Base-by-base conservation (phyloP, 2,888 invertebrate genomes). In the Metacarcinus magister region DNA sequence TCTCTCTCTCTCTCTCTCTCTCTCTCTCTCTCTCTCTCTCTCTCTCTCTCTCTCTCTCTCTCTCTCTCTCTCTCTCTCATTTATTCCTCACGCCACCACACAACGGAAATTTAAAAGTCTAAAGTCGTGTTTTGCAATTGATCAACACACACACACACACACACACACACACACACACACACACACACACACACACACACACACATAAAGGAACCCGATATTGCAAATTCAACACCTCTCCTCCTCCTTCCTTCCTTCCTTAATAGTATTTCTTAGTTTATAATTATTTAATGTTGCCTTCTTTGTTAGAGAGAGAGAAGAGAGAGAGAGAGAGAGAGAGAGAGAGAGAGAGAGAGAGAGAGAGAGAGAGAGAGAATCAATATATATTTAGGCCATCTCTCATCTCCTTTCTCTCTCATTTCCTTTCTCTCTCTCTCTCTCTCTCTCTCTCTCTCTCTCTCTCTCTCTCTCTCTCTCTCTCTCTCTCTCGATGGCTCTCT, bases 21-120 rank as follows among this genome's bases (percentile, higher is more conserved):
- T 94, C 90, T 94, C 90, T 94, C 82, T 95, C 95, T 93, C 93
- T 93, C 95, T 95, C 93, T 87, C 82, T 95, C 92, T 95, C 54
- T 93, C 82, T 93, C 95, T 93, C 93, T 93, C 95, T 93, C 92
- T 87, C 93, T 95, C 87, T 93, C 93, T 93, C 93, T 87, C 89
- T 93, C 95, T 92, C 95, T 93, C 95, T 93, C 92, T 95, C 92
- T 43, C 46, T 82, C 39, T 48, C 44, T 28, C 67, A 43, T 92
- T n/a, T 82, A 43, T 60, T 75, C 92, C 46, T 44, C 75, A n/a
- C 95, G 43, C n/a, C 91, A 28, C 48, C 43, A 16, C 43, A 23
- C 19, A 67, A 10, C 82, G 82, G 82, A 82, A 82, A 82, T 32
- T 82, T 82, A 32, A 82, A 82, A 82, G 82, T 82, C 82, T 82